Base-by-base conservation (phyloP, 2,113 vertebrate species). In the Eonycteris spelaea region DNA sequence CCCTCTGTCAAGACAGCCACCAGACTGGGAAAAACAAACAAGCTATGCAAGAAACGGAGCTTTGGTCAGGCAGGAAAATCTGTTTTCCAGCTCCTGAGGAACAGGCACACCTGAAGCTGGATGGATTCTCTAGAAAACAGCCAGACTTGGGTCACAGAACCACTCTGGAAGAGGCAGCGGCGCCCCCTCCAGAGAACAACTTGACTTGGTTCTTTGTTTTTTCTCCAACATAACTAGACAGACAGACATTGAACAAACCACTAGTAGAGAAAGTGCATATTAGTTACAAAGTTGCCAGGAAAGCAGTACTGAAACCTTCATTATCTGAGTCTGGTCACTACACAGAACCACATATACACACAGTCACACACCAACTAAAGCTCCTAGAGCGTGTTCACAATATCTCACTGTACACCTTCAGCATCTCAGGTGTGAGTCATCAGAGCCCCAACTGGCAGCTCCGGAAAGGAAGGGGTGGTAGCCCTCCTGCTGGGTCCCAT, bases 1-100 rank as follows among this genome's bases (percentile, higher is more conserved):
- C 30, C 95, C 33, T 82, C 68, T 74, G 45, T 57, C 35, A 92
- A 53, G 94, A 87, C 83, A 96, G 96, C 96, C 85, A 40, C 91
- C 75, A 15, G 79, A 83, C 55, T 82, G 45, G 95, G 97, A 97
- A 82, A 95, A 65, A 97, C 96, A 96, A 97, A 98, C 98, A 98
- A 98, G 98, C 98, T 98, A 98, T 98, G 97, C 90, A 96, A 98
- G 96, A 98, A 98, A 99, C 73, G 87, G 95, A 98, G 98, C 98
- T 99, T 99, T 99, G 98, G 98, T 99, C 98, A 98, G 99, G 98
- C 98, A 92, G 98, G 98, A 96, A 94, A 92, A 97, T 92, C 88
- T 92, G 97, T 33, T 14, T 95, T 95, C 95, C 92, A 97, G 98
- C 88, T 93, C 68, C 97, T 86, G 74, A 87, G 95, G 7, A 91